Conservation (phyloP, 2,888 invertebrate species). For the Eupithecia subumbrata region DNA sequence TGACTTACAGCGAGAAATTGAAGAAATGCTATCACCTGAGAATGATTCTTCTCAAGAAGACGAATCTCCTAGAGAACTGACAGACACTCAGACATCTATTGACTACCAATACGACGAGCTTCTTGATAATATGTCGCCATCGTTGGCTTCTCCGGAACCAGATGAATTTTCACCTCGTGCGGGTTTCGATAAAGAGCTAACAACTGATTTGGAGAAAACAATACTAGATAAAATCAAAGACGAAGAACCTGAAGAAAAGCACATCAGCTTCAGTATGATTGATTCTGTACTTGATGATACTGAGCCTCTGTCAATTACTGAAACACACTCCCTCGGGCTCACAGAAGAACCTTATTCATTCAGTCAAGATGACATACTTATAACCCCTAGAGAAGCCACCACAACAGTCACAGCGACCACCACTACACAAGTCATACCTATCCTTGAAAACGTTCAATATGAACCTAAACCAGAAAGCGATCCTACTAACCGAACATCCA, state of each 20-base stretch:
- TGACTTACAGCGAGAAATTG: conserved; percentile 78
- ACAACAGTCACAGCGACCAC: conserved; percentile 43
- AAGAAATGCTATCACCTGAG: conserved; percentile 78
- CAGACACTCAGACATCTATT: conserved; percentile 60
- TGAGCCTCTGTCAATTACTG: conserved; percentile 53
- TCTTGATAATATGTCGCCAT: conserved; percentile 66
- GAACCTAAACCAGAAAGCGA: conserved; percentile 40
- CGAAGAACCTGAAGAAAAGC: conserved; percentile 56
- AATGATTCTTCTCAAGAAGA: conserved; percentile 75
- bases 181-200: conserved; percentile 37
- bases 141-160: conserved; percentile 69
- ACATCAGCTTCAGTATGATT: conserved; percentile 65
- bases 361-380: conserved; percentile 51
- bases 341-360: conserved; percentile 48
- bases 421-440: conserved; percentile 14
- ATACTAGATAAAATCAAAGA: conserved; percentile 36
- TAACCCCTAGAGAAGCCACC: conserved; percentile 53
- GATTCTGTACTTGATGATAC: conserved; percentile 62
- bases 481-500: conserved; percentile 60
- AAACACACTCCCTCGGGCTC: conserved; percentile 54
- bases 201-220: conserved; percentile 17
- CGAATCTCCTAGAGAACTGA: conserved; percentile 66
- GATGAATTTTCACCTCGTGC: conserved; percentile 49
- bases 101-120: conserved; percentile 68
- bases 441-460: conserved; percentile 26